phyloP scores from a whole-genome alignment of 2,113 vertebrate species.

The Stomatorhinus ivindoensis region DNA sequence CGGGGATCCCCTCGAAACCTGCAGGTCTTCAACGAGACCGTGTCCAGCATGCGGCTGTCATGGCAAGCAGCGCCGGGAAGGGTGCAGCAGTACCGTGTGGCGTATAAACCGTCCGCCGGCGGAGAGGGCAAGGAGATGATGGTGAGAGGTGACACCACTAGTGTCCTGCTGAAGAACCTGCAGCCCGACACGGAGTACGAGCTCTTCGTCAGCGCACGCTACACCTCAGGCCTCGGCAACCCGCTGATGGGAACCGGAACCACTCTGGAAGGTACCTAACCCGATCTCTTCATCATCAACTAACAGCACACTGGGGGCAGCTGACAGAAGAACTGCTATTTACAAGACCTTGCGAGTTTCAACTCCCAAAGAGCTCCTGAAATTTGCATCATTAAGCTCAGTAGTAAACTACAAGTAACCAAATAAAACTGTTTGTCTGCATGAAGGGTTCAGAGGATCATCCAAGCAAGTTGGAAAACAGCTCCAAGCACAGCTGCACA shows the following conservation, averaged over 20 bases:
- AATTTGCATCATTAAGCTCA: background rate
- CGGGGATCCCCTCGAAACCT: constrained; percentile 81
- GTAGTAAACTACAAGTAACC: background rate
- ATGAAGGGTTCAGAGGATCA: background rate
- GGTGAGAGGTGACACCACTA: constrained; percentile 69
- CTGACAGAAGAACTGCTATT: background rate
- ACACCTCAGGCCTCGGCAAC: constrained; percentile 78
- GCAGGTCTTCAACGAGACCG: constrained; percentile 76
- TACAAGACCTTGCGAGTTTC: background rate
- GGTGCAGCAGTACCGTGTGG: constrained; percentile 78
- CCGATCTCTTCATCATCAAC: background rate
- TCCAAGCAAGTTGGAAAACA: background rate
- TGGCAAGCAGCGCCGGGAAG: constrained; percentile 84
- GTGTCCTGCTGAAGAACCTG: constrained; percentile 68
- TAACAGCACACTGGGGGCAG: too few relatives aligned
- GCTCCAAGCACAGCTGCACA: background rate
- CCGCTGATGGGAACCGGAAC: constrained; percentile 80
- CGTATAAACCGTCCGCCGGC: constrained; percentile 70
- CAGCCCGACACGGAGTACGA: constrained; percentile 75
- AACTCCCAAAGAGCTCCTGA: background rate
- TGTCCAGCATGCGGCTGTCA: constrained; percentile 78
- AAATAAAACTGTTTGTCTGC: background rate
- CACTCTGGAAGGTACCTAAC: constrained; percentile 82
- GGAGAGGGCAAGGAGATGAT: constrained; percentile 78
- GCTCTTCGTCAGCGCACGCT: constrained; percentile 80